Evolutionary conservation across 64 coral and sea anemone genomes (phyloP), one percentile per base, ranked within the genome.

Genomic region (Exaiptasia diaphana): DNA sequence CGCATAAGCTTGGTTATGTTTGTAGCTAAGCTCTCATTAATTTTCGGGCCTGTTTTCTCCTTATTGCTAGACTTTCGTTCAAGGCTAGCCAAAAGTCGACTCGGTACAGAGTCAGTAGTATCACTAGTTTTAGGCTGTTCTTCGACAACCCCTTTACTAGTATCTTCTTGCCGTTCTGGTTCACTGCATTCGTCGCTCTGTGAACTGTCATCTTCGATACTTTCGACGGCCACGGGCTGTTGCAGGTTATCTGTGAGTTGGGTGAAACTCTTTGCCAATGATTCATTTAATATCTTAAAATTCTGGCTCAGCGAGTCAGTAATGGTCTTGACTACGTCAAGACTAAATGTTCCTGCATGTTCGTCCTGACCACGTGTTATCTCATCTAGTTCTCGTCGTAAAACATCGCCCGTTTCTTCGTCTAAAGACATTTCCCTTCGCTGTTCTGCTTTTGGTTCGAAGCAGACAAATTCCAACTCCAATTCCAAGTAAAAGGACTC

Each of bases 1-100:
- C 80, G 80, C 80, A 71, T 71, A 50, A 83, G 31, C 41, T 26
- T 53, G 43, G 64, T 83, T 68, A 83, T 53, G 31, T 83, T 67
- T 70, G 62, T 53, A 37, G 65, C 80, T 68, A 71, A 53, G 62
- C 32, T 50, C 33, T 83, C 80, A 70, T 83, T 71, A 53, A 82
- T 70, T 49, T 83, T 71, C 32, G 31, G 80, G 64, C 30, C 45
- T 12, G 24, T 50, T 63, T 74, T 28, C 17, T 50, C 71, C 27
- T 42, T 45, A 21, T 74, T 74, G 35, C 26, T 71, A 40, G 68
- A 24, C 36, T 71, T 71, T 71, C 36, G 4, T 38, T 71, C 68
- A 39, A 71, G 20, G 36, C 68, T 71, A 34, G 68, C 68, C 1
- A 71, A 20, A 20, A 71, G 56, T n/a, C n/a, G n/a, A n/a, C n/a